Base-by-base conservation (phyloP, 2,888 invertebrate species). In the Monoplex corrugatus region DNA sequence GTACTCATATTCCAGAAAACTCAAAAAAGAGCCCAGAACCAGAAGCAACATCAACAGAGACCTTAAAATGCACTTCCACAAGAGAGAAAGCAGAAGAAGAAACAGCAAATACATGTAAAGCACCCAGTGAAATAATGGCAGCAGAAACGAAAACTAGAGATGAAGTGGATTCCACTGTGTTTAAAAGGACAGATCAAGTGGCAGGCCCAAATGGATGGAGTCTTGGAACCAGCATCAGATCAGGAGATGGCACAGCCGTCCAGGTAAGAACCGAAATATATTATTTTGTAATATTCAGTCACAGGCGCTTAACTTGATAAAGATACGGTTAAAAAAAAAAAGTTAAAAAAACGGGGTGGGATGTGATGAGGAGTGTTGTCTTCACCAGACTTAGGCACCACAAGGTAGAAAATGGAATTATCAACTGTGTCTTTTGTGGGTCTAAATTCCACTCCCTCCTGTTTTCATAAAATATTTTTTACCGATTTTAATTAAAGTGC, bases 131-230 rank as follows among this genome's bases (percentile, higher is more conserved):
- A 10, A 45, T 8, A 40, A 57, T 57, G 84, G 1, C 43, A 38
- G 38, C 2, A 50, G 16, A n/a, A n/a, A n/a, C n/a, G n/a, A n/a
- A n/a, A n/a, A n/a, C 38, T 19, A 75, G 0, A 35, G 38, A 10
- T 75, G 75, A 3, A 75, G 68, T 13, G 38, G 28, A 0, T 87
- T 23, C 32, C 75, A 57, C 43, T 40, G 40, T 32, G 35, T 35
- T 35, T 38, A 38, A 35, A 23, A 40, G 35, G n/a, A 28, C 32
- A 23, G 35, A 23, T n/a, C 28, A 44, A 50, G 78, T 38, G 57
- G 57, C 83, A 50, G 87, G 86, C 38, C 32, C 45, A 3, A 92
- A 92, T 90, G 91, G 91, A 68, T 91, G 89, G 88, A 91, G 93
- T 78, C 83, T 87, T 68, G 87, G 90, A 75, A 83, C 78, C n/a